A percentile compares a stretch with the other conserved stretches of the same genome.
Conservation (phyloP, 2,888 invertebrate genomes). For the Andrena dorsata region DNA sequence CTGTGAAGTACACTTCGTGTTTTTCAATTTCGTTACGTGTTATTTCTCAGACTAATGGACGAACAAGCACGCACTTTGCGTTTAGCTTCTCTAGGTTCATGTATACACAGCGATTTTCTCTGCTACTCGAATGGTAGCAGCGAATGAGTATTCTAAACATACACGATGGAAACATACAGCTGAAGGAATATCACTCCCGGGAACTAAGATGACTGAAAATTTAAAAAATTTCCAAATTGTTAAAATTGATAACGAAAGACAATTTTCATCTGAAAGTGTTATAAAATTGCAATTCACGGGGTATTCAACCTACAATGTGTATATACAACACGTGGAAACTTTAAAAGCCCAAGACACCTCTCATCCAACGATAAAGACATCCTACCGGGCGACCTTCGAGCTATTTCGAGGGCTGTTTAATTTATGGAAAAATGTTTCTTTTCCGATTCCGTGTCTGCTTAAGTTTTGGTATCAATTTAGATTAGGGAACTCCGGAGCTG, state of each 20-base stretch:
- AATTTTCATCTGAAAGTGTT: not conserved
- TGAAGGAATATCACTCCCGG: not conserved
- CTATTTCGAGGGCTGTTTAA: slow-evolving; percentile 8
- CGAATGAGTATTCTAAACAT: no score
- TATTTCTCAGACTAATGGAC: no score
- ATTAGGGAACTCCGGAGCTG: not conserved
- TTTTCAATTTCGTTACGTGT: no score
- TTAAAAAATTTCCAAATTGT: not conserved
- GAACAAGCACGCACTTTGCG: no score
- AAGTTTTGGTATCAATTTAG: slow-evolving; percentile 30
- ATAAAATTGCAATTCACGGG: no score
- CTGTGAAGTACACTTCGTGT: not conserved
- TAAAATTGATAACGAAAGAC: not conserved
- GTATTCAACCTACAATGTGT: not conserved
- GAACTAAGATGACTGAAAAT: not conserved
- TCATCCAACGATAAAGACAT: not conserved
- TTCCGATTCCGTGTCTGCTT: not conserved
- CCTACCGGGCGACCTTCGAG: not conserved
- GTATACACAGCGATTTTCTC: no score
- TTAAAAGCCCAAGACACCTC: not conserved
- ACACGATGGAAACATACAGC: not conserved
- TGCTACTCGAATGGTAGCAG: no score
- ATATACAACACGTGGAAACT: not conserved
- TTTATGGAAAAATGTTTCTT: slow-evolving; percentile 17
- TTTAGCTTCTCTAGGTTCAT: no score